Evolutionary conservation across 2,797 vertebrate species (phyloP).

Genomic region (Selene dorsalis): DNA sequence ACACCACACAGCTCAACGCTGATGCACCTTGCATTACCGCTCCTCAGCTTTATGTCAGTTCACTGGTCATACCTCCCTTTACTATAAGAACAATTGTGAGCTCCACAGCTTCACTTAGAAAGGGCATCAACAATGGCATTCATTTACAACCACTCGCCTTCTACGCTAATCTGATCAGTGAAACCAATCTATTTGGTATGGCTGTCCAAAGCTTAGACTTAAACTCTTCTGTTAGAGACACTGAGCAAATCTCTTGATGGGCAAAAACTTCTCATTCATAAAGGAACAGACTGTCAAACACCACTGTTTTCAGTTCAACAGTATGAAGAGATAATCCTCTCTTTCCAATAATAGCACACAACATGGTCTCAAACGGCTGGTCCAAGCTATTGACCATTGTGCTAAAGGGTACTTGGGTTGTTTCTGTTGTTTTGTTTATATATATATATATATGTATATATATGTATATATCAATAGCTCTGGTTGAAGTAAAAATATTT

Average conservation of each 20-base stretch:
- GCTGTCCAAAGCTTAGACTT: constrained; percentile 72
- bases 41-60: constrained; percentile 43
- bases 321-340: constrained; percentile 71
- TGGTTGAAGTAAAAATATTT: constrained; percentile 14
- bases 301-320: constrained; percentile 60
- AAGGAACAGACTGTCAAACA: constrained; percentile 72
- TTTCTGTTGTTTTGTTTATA: not conserved
- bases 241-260: constrained; percentile 56
- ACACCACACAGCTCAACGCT: constrained; percentile 11
- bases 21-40: constrained; percentile 50
- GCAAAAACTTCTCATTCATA: constrained; percentile 67
- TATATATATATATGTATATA: too few species aligned
- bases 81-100: constrained; percentile 54
- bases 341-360: constrained; percentile 55
- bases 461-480: constrained; percentile 25
- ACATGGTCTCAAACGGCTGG: constrained; percentile 74
- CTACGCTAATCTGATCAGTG: constrained; percentile 78
- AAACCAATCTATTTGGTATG: constrained; percentile 83
- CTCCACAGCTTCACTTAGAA: constrained; percentile 54
- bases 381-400: constrained; percentile 62
- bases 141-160: constrained; percentile 71
- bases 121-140: constrained; percentile 75
- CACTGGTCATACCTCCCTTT: constrained; percentile 49
- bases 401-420: constrained; percentile 15
- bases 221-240: constrained; percentile 54